phyloP scores from a whole-genome alignment of 2,888 invertebrate genomes.

The Drosophila cyrtoloma region DNA sequence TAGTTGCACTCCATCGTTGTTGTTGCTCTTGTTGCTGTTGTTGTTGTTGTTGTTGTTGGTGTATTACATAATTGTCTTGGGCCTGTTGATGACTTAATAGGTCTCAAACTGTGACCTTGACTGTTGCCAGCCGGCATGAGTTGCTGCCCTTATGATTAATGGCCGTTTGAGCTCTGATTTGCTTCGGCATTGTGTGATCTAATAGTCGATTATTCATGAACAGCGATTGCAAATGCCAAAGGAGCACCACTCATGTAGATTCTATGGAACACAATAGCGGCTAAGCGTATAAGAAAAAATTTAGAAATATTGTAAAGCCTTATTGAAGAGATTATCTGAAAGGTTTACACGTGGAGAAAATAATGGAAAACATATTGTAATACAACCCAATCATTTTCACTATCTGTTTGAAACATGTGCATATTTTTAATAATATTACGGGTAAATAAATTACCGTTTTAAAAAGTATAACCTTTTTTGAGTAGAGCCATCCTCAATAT shows the following conservation, averaged over 20 bases:
- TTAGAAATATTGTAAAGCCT: neutral
- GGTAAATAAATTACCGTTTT: neutral
- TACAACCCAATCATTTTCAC: neutral
- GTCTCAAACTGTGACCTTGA: slow-evolving; percentile 54
- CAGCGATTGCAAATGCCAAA: neutral
- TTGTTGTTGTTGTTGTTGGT: neutral
- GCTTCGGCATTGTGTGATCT: slow-evolving; percentile 21
- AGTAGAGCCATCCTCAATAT: neutral
- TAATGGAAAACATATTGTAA: neutral
- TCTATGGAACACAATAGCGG: neutral
- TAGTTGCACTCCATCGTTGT: slow-evolving; percentile 13
- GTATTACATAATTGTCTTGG: slow-evolving; percentile 58
- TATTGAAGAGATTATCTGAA: neutral
- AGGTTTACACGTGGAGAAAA: neutral
- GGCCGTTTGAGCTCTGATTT: slow-evolving; percentile 33
- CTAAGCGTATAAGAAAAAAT: neutral
- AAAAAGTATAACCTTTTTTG: no score
- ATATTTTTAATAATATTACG: neutral
- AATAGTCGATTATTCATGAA: slow-evolving; percentile 12
- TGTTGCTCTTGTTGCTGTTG: neutral
- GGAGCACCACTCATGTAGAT: neutral
- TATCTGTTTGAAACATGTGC: neutral
- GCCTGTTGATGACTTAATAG: slow-evolving; percentile 67
- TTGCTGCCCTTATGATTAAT: slow-evolving; percentile 47
- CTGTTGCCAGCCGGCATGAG: slow-evolving; percentile 15